These are phyloP conservation scores for Alauda arvensis DNA, from an alignment of 2,797 vertebrate genomes.

Conservation along the genomic window DNA sequence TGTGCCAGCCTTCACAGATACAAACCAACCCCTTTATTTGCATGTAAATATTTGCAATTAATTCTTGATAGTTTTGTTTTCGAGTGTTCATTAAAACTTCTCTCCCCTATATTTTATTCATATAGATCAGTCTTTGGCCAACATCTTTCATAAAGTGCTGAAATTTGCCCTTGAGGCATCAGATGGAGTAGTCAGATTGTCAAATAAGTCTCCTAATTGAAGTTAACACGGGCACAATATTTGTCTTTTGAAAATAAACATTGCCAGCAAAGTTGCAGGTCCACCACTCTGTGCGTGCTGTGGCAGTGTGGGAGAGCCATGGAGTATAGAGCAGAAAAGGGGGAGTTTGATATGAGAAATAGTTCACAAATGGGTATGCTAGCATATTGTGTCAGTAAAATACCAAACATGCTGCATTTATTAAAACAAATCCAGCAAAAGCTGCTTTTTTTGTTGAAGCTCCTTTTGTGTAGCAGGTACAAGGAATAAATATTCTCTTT, in stretches of 20 bases:
- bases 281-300: slow-evolving; percentile 42
- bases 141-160: slow-evolving; percentile 68
- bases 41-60: slow-evolving; percentile 39
- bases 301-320: slow-evolving; percentile 38
- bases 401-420: background rate
- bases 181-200: slow-evolving; percentile 79
- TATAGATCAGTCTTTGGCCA: slow-evolving; percentile 55
- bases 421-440: slow-evolving; percentile 9
- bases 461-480: background rate
- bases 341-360: background rate
- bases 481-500: slow-evolving; percentile 16
- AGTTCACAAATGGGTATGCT: background rate
- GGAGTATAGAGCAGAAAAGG: background rate
- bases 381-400: slow-evolving; percentile 5
- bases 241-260: slow-evolving; percentile 77
- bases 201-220: slow-evolving; percentile 76
- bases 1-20: background rate
- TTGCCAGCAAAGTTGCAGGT: slow-evolving; percentile 63
- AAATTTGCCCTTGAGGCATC: slow-evolving; percentile 80
- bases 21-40: slow-evolving; percentile 36
- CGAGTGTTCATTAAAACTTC: slow-evolving; percentile 52
- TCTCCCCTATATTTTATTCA: slow-evolving; percentile 70
- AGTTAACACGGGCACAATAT: slow-evolving; percentile 72
- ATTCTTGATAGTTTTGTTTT: slow-evolving; percentile 53
- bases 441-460: background rate